A percentile compares a stretch with the other conserved stretches of the same genome.
These are phyloP conservation scores for Bombus pyrosoma DNA, from an alignment of 1,140 invertebrate genomes.

Conservation along the genomic window DNA sequence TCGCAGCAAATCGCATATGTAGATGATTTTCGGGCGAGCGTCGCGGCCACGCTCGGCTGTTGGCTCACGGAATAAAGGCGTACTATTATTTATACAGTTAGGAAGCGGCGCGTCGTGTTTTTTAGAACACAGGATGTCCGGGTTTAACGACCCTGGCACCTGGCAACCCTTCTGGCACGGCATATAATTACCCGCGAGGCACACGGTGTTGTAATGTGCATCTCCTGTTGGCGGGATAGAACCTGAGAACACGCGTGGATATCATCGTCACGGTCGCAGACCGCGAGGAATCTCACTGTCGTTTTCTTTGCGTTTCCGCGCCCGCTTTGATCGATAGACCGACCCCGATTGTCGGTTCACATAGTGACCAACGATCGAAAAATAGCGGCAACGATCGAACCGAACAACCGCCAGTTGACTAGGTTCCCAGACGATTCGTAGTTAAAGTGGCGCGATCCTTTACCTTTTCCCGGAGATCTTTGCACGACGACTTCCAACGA, in stretches of 20 bases:
- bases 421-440: neutral
- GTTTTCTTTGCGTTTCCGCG: conserved; percentile 59
- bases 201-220: conserved; percentile 57
- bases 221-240: conserved; percentile 43
- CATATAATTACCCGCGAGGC: conserved; percentile 64
- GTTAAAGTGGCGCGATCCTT: neutral
- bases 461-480: neutral
- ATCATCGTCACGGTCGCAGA: conserved; percentile 60
- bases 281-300: conserved; percentile 63
- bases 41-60: neutral
- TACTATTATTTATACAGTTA: conserved; percentile 63
- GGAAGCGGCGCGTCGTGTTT: conserved; percentile 57
- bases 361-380: conserved; percentile 41
- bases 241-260: conserved; percentile 60
- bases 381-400: neutral
- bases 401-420: no score
- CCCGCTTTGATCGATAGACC: conserved; percentile 41
- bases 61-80: conserved; percentile 14
- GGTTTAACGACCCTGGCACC: conserved; percentile 70
- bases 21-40: neutral
- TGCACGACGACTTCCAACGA: neutral
- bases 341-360: conserved; percentile 34
- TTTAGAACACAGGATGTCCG: conserved; percentile 65
- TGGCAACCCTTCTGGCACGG: conserved; percentile 65
- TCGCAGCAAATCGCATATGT: neutral